These are phyloP conservation scores for Indicator indicator DNA, from an alignment of 2,113 vertebrate genomes.

Conservation along the genomic window DNA sequence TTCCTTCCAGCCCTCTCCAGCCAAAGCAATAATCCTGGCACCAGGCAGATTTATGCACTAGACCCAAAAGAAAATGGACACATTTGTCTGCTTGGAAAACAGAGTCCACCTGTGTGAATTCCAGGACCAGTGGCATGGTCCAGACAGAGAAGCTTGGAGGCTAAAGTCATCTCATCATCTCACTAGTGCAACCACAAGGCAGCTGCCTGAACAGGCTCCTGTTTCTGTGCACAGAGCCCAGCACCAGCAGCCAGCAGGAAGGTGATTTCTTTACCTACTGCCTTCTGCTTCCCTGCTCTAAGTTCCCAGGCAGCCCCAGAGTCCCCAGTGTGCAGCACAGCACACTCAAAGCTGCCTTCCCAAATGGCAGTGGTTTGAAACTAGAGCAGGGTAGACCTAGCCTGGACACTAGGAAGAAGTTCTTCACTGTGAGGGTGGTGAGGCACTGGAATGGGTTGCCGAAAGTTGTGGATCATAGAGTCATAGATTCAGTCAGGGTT, in stretches of 20 bases:
- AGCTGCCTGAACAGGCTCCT: not conserved
- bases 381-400: too few species aligned
- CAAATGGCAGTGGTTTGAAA: too few species aligned
- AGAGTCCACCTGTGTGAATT: not conserved
- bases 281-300: not conserved
- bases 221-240: not conserved
- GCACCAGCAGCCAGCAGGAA: not conserved
- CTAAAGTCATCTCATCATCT: not conserved
- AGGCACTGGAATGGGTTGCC: too few species aligned
- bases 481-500: too few species aligned
- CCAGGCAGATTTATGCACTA: not conserved
- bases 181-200: not conserved
- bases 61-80: not conserved
- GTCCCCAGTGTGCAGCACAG: not conserved
- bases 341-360: not conserved
- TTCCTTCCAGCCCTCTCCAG: not conserved
- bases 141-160: not conserved
- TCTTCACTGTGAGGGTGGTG: too few species aligned
- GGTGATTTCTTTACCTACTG: not conserved
- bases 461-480: too few species aligned
- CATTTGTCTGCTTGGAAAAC: not conserved
- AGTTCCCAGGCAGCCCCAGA: not conserved
- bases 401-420: too few species aligned
- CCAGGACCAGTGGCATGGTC: not conserved
- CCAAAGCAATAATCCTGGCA: constrained; percentile 1